Conservation (phyloP, 92 coral and sea anemone genomes). For the Parazoanthus darwini region DNA sequence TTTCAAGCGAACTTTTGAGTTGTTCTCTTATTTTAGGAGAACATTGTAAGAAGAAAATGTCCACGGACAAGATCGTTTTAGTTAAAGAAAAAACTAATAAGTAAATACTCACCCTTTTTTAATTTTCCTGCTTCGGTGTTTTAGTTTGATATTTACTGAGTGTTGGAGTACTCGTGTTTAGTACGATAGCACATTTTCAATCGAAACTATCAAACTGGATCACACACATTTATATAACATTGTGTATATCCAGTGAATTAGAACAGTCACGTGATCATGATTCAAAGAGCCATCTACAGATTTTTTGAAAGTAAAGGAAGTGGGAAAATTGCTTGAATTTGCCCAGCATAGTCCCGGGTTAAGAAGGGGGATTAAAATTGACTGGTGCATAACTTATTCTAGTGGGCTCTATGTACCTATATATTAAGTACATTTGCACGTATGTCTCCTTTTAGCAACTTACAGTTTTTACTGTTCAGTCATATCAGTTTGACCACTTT, state of each 20-base stretch:
- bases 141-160: background rate
- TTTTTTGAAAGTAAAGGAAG: too few relatives aligned
- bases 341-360: too few relatives aligned
- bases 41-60: background rate
- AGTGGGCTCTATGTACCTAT: too few relatives aligned
- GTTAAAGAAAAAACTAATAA: too few relatives aligned
- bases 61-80: too few relatives aligned
- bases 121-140: background rate
- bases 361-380: too few relatives aligned
- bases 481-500: background rate
- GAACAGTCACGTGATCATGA: slow-evolving; percentile 7
- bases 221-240: background rate
- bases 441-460: too few relatives aligned
- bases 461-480: background rate
- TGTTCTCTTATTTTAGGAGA: background rate
- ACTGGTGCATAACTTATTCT: too few relatives aligned
- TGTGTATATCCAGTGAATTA: background rate
- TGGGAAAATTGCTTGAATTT: too few relatives aligned
- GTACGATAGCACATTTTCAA: background rate
- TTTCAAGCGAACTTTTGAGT: background rate
- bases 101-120: too few relatives aligned
- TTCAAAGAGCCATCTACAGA: background rate
- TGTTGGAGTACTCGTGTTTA: background rate
- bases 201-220: background rate
- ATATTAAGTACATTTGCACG: too few relatives aligned